Evolutionary conservation across 2,888 invertebrate genomes (phyloP).

Genomic region (Allygus modestus): DNA sequence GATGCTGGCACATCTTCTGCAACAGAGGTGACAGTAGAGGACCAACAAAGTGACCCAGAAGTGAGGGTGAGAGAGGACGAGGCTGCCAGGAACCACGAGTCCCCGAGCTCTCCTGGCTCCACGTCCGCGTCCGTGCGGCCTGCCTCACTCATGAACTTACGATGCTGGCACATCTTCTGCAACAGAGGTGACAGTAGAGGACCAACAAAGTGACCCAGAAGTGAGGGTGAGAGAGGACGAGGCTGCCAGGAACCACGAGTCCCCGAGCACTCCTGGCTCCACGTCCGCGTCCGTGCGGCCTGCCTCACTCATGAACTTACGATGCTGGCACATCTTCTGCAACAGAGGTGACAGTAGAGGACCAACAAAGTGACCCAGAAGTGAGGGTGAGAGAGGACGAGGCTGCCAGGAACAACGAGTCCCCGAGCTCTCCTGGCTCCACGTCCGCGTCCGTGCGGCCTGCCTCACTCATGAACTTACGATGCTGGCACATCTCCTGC

Average conservation of each 20-base stretch:
- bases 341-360: conserved; percentile 79
- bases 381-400: conserved; percentile 83
- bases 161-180: conserved; percentile 83
- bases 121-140: conserved; percentile 75
- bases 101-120: conserved; percentile 79
- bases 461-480: too few species aligned
- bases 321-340: conserved; percentile 83
- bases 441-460: too few species aligned
- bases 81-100: conserved; percentile 81
- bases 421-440: too few species aligned
- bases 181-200: too few species aligned
- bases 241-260: conserved; percentile 81
- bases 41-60: too few species aligned
- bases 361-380: too few species aligned
- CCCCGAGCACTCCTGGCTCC: conserved; percentile 79
- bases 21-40: too few species aligned
- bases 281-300: conserved; percentile 75
- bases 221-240: conserved; percentile 82
- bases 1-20: conserved; percentile 78
- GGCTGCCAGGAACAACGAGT: too few species aligned
- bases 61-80: conserved; percentile 82
- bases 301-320: conserved; percentile 75
- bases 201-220: too few species aligned
- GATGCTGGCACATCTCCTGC: conserved; percentile 79
- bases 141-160: conserved; percentile 76